Conservation (phyloP, 2,888 invertebrate species). For the Empis livida region DNA sequence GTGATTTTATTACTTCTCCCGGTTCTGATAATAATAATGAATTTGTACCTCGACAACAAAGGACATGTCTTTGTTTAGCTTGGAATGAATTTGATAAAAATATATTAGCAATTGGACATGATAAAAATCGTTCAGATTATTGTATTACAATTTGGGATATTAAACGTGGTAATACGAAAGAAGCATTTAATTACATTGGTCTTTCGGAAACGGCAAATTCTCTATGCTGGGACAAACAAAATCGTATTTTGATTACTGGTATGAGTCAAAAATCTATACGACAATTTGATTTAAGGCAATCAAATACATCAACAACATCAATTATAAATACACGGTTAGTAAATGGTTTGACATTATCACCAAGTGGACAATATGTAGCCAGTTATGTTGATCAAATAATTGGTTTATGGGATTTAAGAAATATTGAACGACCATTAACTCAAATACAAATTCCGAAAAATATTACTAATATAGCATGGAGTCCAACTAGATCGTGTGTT, state of each 20-base stretch:
- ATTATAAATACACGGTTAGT: constrained; percentile 57
- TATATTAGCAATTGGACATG: constrained; percentile 74
- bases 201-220: constrained; percentile 74
- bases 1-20: constrained; percentile 63
- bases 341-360: constrained; percentile 68
- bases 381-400: constrained; percentile 72
- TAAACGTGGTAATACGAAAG: constrained; percentile 30
- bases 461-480: constrained; percentile 71
- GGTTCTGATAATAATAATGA: constrained; percentile 38
- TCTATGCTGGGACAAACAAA: constrained; percentile 67
- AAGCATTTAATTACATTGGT: constrained; percentile 53
- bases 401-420: constrained; percentile 78
- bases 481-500: constrained; percentile 67
- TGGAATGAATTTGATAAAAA: constrained; percentile 79
- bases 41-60: constrained; percentile 58
- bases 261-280: constrained; percentile 82
- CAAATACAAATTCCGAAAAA: constrained; percentile 52
- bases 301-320: constrained; percentile 36
- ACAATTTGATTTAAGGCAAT: constrained; percentile 71
- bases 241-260: constrained; percentile 70
- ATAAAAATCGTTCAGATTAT: constrained; percentile 79
- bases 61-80: constrained; percentile 74
- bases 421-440: constrained; percentile 71
- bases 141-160: constrained; percentile 84
- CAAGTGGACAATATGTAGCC: constrained; percentile 66